Conservation (phyloP, 2,113 vertebrate genomes). For the Phalacrocorax pelagicus region DNA sequence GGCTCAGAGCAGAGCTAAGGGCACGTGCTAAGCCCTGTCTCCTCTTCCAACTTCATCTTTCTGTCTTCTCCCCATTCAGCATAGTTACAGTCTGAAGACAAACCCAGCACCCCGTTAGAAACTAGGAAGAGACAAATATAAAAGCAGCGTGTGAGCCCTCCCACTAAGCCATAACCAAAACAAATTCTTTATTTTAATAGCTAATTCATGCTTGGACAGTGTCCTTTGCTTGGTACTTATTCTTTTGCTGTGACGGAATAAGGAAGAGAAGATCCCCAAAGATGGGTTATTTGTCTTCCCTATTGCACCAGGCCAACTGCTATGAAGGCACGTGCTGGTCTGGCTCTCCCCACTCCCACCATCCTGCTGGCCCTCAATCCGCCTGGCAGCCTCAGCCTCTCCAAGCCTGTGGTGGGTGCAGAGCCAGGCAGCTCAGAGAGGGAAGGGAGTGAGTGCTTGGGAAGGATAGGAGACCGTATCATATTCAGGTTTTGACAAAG, state of each 20-base stretch:
- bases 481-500: not conserved
- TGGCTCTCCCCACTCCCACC: not conserved
- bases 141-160: not conserved
- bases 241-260: not conserved
- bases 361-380: fast-evolving
- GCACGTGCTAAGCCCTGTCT: not conserved
- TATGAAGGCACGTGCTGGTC: not conserved
- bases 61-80: not conserved
- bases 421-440: not conserved
- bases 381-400: not conserved
- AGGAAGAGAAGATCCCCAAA: not conserved
- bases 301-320: not conserved
- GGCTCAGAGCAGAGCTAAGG: not conserved
- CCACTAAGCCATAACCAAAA: not conserved
- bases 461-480: not conserved
- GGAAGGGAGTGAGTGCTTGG: not conserved
- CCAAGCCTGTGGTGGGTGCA: not conserved
- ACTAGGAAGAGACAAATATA: not conserved
- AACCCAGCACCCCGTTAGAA: not conserved
- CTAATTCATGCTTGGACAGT: not conserved
- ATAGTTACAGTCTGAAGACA: not conserved
- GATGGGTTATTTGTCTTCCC: not conserved
- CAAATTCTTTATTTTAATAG: not conserved
- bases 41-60: not conserved
- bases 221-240: not conserved